Conservation (phyloP, 2,113 vertebrate genomes). For the Dicaeum eximium region DNA sequence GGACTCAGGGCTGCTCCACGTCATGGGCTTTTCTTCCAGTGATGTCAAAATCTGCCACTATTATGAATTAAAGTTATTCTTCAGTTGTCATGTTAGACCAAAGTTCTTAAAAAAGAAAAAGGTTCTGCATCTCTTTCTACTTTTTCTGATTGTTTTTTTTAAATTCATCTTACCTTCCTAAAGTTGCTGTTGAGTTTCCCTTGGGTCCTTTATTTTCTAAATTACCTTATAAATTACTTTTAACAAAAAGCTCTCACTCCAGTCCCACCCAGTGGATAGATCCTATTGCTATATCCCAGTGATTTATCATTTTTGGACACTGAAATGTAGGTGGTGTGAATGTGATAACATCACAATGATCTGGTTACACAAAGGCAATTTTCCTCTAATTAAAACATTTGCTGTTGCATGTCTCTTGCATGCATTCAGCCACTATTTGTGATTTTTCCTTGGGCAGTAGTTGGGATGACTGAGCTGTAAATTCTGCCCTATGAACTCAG, state of each 20-base stretch:
- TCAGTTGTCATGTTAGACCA: not conserved
- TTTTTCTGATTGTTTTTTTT: not conserved
- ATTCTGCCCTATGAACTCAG: not conserved
- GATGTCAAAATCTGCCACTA: not conserved
- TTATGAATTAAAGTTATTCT: not conserved
- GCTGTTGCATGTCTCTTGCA: rapidly evolving
- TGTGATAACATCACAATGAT: not conserved
- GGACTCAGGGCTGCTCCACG: not conserved
- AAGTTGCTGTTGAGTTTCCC: not conserved
- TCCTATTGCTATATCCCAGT: not conserved
- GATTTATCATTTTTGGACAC: not conserved
- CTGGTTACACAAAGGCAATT: not conserved
- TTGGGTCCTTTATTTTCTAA: not conserved
- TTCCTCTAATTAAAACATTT: not conserved
- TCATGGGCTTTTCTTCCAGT: not conserved
- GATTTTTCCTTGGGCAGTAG: not conserved
- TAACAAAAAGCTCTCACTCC: not conserved
- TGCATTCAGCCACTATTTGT: not conserved
- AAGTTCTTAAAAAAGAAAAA: not conserved
- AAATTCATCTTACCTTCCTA: not conserved
- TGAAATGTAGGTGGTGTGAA: not conserved
- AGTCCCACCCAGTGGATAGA: not conserved
- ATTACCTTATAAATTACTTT: not conserved
- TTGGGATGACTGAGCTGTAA: not conserved
- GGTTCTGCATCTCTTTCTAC: not conserved